Percentiles rank a stretch among this genome's conserved stretches.
These are phyloP conservation scores for Argyresthia goedartella DNA, from an alignment of 2,888 invertebrate species.

Conservation along the genomic window DNA sequence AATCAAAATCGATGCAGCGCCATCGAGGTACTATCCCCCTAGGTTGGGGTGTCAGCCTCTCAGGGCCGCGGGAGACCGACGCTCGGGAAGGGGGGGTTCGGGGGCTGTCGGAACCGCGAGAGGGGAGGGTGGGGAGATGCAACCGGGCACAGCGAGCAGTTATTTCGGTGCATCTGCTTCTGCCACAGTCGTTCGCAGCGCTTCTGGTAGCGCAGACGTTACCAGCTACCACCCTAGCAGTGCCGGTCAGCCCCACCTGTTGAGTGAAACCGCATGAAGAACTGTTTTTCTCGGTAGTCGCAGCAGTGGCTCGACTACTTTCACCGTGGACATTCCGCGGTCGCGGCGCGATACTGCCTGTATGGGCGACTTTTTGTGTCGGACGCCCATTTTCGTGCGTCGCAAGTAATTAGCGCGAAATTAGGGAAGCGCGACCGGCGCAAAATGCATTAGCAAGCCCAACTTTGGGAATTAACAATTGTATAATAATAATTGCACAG, in stretches of 20 bases:
- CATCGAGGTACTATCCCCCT: background rate
- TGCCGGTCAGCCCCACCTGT: slow-evolving; percentile 34
- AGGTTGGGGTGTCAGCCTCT: background rate
- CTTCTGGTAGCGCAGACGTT: slow-evolving; percentile 50
- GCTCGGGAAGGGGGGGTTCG: slow-evolving; percentile 25
- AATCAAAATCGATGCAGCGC: slow-evolving; percentile 4
- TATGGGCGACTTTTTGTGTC: slow-evolving; percentile 1
- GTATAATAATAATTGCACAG: too few relatives aligned
- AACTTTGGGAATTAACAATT: too few relatives aligned
- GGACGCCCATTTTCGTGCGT: background rate
- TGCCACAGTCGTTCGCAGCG: slow-evolving; percentile 53
- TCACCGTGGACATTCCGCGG: slow-evolving; percentile 59
- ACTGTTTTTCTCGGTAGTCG: slow-evolving; percentile 61
- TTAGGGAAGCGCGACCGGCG: too few relatives aligned
- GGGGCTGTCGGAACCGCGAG: slow-evolving; percentile 60
- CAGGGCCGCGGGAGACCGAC: slow-evolving; percentile 26
- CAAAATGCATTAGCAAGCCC: too few relatives aligned
- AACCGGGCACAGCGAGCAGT: slow-evolving; percentile 60
- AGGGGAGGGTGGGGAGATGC: slow-evolving; percentile 26
- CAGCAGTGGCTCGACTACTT: slow-evolving; percentile 45
- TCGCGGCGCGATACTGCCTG: slow-evolving; percentile 20
- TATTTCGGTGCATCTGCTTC: slow-evolving; percentile 63
- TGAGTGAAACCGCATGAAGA: slow-evolving; percentile 65
- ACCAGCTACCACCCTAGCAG: slow-evolving; percentile 3
- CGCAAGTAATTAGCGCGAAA: background rate